Conservation (phyloP, 30 jellyfish, hydroid and myxozoan species). For the Hydractinia echinata region DNA sequence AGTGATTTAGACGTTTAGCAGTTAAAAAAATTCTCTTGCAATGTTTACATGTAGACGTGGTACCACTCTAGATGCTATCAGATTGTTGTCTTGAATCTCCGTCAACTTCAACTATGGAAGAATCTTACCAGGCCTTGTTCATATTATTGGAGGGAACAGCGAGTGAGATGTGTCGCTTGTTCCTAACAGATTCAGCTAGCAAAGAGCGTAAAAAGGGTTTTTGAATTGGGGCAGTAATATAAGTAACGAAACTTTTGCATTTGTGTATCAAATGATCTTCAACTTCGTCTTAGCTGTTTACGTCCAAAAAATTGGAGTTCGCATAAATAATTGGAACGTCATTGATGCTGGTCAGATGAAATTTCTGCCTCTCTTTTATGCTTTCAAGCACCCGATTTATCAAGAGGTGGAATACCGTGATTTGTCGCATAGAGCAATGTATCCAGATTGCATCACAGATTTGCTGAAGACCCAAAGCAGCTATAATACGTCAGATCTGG, state of each 20-base stretch:
- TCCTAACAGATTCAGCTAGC: too few species aligned
- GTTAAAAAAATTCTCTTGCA: too few species aligned
- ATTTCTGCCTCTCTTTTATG: slow-evolving; percentile 14
- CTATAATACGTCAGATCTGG: neutral
- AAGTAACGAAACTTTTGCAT: neutral
- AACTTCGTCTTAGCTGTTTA: slow-evolving; percentile 15
- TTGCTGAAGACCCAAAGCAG: neutral
- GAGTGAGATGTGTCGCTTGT: slow-evolving; percentile 1
- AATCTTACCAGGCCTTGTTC: slow-evolving; percentile 16
- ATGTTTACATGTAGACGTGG: too few species aligned
- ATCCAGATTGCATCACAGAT: neutral
- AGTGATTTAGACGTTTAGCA: too few species aligned
- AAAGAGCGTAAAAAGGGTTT: too few species aligned
- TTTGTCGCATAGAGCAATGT: neutral
- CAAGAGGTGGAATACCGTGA: slow-evolving; percentile 23
- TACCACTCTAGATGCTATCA: too few species aligned
- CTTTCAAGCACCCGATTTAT: slow-evolving; percentile 15
- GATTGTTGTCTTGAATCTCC: too few species aligned
- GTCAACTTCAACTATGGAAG: neutral
- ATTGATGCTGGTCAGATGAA: slow-evolving; percentile 18
- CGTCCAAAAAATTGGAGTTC: slow-evolving; percentile 17
- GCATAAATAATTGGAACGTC: neutral
- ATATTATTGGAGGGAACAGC: slow-evolving; percentile 17
- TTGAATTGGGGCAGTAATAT: slow-evolving; percentile 3
- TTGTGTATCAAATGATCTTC: slow-evolving; percentile 5